Base-by-base conservation (phyloP, 2,888 invertebrate species). In the Hypomecis punctinalis region DNA sequence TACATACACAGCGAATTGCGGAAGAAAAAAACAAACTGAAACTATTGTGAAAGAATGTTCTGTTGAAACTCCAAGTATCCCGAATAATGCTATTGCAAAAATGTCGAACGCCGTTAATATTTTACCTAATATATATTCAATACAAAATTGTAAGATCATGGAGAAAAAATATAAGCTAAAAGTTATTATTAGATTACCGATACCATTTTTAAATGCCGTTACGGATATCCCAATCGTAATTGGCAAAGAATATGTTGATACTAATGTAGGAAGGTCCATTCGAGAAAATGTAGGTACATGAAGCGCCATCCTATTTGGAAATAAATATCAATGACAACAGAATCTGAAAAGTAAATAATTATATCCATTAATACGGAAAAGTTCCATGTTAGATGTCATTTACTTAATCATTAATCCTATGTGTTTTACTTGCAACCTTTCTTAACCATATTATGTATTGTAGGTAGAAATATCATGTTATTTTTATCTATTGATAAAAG, bases 151-250 rank as follows among this genome's bases (percentile, higher is more conserved):
- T 0, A 74, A 68, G 9, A 66, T 80, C 9, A 62, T 80, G 5
- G 51, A n/a, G 5, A 69, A 72, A 13, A 69, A 74, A 5, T 82
- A 74, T 33, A 68, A 58, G 49, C 53, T 81, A 0, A 74, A 58
- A 67, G 67, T 81, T 0, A 78, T 75, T 0, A 52, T 71, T 0
- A 63, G 63, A 55, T 47, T 82, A 1, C 79, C 82, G 0, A 60
- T 76, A 3, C 80, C 76, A 9, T 61, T 77, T 51, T 52, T 57
- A 5, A 76, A 81, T 66, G 59, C 70, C 8, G 63, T 64, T 5
- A 55, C 69, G 0, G 71, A 77, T 36, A 66, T 78, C 9, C 79
- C 78, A 43, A 69, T 82, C 36, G 74, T 76, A 5, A 74, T 81
- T 45, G 77, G 77, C 8, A 69, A 74, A 40, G 10, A 33, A 23